Percentiles rank a stretch among this genome's conserved stretches.
phyloP scores from a whole-genome alignment of 2,113 vertebrate genomes.

The Gallinago jamesoni region DNA sequence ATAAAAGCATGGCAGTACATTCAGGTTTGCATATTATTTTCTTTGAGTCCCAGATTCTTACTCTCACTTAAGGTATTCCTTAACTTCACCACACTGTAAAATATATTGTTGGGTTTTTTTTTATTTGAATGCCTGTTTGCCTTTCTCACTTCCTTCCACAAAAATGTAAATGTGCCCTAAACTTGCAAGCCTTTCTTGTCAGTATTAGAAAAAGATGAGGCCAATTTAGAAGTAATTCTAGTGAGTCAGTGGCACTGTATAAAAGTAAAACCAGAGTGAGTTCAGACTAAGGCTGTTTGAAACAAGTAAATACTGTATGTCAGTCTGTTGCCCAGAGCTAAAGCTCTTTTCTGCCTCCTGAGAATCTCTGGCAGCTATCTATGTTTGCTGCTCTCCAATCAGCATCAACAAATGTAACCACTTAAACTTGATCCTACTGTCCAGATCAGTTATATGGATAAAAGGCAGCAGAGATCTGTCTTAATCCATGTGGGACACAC shows the following conservation, averaged over 20 bases:
- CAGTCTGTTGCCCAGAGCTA: conserved; percentile 9
- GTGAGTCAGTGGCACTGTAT: background rate
- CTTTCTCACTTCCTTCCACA: background rate
- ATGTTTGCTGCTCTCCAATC: conserved; percentile 42
- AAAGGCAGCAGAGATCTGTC: conserved; percentile 69
- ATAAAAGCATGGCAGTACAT: background rate
- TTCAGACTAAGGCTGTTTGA: conserved; percentile 14
- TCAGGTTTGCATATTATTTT: background rate
- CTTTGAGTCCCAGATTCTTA: background rate
- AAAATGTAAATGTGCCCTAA: background rate
- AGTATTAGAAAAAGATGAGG: background rate
- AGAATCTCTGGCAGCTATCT: conserved; percentile 54
- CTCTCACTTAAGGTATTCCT: background rate
- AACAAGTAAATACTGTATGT: conserved; percentile 7
- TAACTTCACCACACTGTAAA: background rate
- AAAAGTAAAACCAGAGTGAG: background rate
- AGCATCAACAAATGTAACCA: conserved; percentile 69
- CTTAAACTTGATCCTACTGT: conserved; percentile 75
- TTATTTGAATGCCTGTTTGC: background rate
- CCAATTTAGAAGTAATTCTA: background rate
- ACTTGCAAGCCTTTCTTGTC: background rate
- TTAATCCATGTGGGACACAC: conserved; percentile 55
- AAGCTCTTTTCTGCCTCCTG: conserved; percentile 17
- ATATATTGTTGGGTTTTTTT: background rate
- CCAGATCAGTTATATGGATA: conserved; percentile 72